Evolutionary conservation across 2,888 invertebrate species (phyloP), one percentile per base, ranked within the genome.

Genomic region (Diploptera punctata): DNA sequence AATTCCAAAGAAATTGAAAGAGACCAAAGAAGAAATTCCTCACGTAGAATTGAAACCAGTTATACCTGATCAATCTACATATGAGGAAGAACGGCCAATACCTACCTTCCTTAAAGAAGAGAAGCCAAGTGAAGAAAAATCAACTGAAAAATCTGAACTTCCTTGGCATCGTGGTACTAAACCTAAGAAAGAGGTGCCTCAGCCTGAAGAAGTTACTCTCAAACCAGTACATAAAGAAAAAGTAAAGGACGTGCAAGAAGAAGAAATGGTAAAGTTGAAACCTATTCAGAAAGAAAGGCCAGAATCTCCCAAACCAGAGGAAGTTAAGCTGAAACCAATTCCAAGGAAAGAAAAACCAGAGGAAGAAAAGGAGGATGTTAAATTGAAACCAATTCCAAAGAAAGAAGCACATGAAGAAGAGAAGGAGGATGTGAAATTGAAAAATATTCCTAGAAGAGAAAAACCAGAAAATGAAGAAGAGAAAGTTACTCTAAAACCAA

Each of bases 391-490:
- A 0, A 43, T 54, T 24, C 24, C 7, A 26, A 72, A 75, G 47
- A 69, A 62, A 38, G 33, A 24, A 24, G 57, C 54, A 43, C 68
- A 38, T 0, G 68, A 68, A 69, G 71, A 70, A 38, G 83, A 81
- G 29, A 81, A 84, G 78, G 82, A 82, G 70, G 80, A 77, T 73
- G 76, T 83, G 60, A 82, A 82, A 10, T 73, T 79, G 68, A 78
- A 80, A 44, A 79, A 81, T 69, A 79, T 81, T 69, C 74, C 73
- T 26, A 77, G 77, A 72, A 83, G 82, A 77, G 78, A 81, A 73
- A 70, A 73, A 44, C 72, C 79, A 80, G 61, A 78, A 78, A 71
- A 76, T 72, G 75, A 76, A 75, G 75, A 77, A 67, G 67, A 76
- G 74, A 69, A 72, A 44, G 49, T 69, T 82, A 83, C 75, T 0